Evolutionary conservation across 2,888 invertebrate species (phyloP).

Genomic region (Octonoba sinensis): DNA sequence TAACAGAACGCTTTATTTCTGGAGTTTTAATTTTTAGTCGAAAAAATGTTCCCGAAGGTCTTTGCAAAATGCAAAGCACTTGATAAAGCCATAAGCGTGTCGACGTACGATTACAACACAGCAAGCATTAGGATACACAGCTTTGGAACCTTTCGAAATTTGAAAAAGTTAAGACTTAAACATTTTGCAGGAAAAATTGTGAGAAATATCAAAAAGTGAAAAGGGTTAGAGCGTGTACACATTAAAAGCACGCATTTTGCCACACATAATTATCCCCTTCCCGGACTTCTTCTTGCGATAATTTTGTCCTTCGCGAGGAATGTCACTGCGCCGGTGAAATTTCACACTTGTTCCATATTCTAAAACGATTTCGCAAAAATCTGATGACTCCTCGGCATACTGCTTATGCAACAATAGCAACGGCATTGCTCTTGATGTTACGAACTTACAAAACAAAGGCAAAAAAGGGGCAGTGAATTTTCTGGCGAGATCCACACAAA

Average conservation of each 20-base stretch:
- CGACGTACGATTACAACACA: no score
- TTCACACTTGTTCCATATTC: slow-evolving; percentile 1
- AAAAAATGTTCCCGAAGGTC: no score
- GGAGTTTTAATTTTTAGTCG: no score
- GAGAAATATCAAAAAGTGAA: no score
- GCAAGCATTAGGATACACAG: no score
- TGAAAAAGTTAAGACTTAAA: no score
- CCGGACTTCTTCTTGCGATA: neutral
- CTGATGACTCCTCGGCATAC: neutral
- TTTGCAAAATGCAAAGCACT: no score
- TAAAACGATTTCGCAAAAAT: neutral
- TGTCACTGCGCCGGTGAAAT: neutral
- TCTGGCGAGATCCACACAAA: slow-evolving; percentile 59
- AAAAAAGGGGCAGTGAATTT: slow-evolving; percentile 23
- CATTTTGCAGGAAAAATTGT: no score
- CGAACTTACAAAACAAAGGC: neutral
- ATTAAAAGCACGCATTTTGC: slow-evolving; percentile 18
- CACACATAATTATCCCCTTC: neutral
- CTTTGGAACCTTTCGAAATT: no score
- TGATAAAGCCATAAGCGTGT: no score
- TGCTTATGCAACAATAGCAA: slow-evolving; percentile 14
- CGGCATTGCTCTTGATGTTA: neutral
- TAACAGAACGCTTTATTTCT: no score
- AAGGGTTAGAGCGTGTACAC: no score
- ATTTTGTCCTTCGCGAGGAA: neutral